These are phyloP conservation scores for Chelonus formosanus DNA, from an alignment of 2,888 invertebrate genomes.

Conservation along the genomic window DNA sequence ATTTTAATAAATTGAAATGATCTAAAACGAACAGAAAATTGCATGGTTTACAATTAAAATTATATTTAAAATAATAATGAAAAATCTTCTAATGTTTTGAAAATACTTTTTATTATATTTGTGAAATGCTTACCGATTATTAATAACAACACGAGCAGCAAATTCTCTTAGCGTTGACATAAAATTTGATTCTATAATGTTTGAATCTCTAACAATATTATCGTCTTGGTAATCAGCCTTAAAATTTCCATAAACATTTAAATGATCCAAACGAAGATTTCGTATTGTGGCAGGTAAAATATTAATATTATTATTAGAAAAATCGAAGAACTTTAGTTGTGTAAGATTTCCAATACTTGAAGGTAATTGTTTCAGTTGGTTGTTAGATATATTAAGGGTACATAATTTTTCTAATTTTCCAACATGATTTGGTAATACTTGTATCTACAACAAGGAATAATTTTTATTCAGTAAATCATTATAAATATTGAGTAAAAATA, in stretches of 20 bases:
- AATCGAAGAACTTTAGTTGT: constrained; percentile 67
- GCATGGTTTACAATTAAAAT: too few relatives aligned
- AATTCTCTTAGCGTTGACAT: too few relatives aligned
- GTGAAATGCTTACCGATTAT: too few relatives aligned
- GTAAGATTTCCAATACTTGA: constrained; percentile 72
- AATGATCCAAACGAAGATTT: constrained; percentile 67
- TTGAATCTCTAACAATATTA: too few relatives aligned
- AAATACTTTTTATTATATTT: too few relatives aligned
- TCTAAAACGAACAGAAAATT: too few relatives aligned
- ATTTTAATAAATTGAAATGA: too few relatives aligned
- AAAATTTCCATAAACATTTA: constrained; percentile 67
- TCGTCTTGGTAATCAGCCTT: constrained; percentile 48
- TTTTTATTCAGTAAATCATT: neutral
- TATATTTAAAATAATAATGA: too few relatives aligned
- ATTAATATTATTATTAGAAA: constrained; percentile 68
- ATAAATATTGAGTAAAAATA: neutral
- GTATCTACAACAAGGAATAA: constrained; percentile 43
- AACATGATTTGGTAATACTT: constrained; percentile 71
- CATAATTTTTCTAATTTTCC: constrained; percentile 72
- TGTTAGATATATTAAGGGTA: constrained; percentile 73
- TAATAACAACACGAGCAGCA: too few relatives aligned
- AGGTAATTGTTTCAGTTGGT: constrained; percentile 71
- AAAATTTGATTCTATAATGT: too few relatives aligned
- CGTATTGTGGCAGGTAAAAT: constrained; percentile 71
- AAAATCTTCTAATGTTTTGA: too few relatives aligned